Conservation (phyloP, 2,888 invertebrate species). For the Acanthosepion lycidas region DNA sequence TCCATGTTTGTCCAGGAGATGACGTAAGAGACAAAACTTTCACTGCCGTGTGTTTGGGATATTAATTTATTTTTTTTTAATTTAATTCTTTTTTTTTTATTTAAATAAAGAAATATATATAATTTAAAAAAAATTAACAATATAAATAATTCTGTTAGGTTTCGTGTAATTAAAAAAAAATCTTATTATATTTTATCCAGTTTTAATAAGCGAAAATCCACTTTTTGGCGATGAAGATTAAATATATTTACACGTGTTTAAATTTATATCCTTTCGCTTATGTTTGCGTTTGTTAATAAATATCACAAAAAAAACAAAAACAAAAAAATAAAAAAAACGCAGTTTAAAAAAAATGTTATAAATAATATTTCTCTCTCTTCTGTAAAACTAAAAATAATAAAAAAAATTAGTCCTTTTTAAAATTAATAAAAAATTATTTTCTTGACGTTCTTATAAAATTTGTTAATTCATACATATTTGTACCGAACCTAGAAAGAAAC, state of each 20-base stretch:
- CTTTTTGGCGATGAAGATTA: not conserved
- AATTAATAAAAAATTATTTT: not conserved
- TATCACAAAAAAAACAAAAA: not conserved
- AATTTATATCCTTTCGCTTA: not conserved
- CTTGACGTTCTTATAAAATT: not conserved
- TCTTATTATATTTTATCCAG: too few species aligned
- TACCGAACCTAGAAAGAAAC: not conserved
- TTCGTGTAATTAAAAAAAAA: not conserved
- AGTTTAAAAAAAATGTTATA: not conserved
- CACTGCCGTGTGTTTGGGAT: not conserved
- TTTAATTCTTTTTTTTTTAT: not conserved
- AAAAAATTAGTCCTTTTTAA: not conserved
- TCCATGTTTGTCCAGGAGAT: slow-evolving; percentile 61
- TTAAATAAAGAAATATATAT: not conserved
- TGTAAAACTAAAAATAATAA: not conserved
- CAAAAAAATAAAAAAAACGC: not conserved
- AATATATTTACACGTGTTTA: not conserved
- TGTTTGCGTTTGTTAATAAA: not conserved
- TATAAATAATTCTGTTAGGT: not conserved
- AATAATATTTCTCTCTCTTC: not conserved
- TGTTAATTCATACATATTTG: not conserved
- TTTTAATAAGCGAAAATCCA: not conserved
- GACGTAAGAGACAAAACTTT: not conserved
- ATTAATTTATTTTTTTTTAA: not conserved
- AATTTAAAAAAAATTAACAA: not conserved